Evolutionary conservation across 2,888 invertebrate species (phyloP).

Genomic region (Eristalis tenax): DNA sequence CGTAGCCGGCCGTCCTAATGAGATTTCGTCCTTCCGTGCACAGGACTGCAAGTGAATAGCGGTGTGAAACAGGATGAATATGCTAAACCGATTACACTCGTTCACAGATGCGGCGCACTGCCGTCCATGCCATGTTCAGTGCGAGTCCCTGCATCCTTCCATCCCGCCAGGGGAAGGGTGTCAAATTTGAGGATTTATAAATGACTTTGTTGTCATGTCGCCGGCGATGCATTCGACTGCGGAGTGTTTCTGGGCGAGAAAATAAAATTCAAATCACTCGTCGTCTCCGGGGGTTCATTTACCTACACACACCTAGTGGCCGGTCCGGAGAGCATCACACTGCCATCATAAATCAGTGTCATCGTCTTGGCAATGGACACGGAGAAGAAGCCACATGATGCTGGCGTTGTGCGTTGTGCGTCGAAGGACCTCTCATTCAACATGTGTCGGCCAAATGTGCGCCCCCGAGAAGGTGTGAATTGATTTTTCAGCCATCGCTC

Average conservation of each 20-base stretch:
- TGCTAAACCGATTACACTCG: slow-evolving; percentile 68
- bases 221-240: slow-evolving; percentile 11
- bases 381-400: slow-evolving; percentile 57
- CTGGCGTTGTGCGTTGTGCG: slow-evolving; percentile 59
- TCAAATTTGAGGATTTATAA: slow-evolving; percentile 70
- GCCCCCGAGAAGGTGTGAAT: slow-evolving; percentile 62
- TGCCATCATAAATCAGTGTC: slow-evolving; percentile 69
- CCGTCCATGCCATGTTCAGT: no score
- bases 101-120: slow-evolving; percentile 48
- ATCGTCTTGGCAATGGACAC: slow-evolving; percentile 51
- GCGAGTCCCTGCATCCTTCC: neutral
- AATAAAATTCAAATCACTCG: slow-evolving; percentile 70
- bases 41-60: slow-evolving; percentile 62
- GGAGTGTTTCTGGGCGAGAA: slow-evolving; percentile 8
- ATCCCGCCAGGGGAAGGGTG: slow-evolving; percentile 46
- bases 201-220: slow-evolving; percentile 68
- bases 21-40: slow-evolving; percentile 59
- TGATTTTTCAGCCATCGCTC: slow-evolving; percentile 64
- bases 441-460: slow-evolving; percentile 80
- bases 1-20: slow-evolving; percentile 51
- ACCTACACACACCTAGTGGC: slow-evolving; percentile 29
- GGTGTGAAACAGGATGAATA: slow-evolving; percentile 66
- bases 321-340: slow-evolving; percentile 6
- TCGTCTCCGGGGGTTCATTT: slow-evolving; percentile 64
- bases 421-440: slow-evolving; percentile 75